Evolutionary conservation across 2,113 vertebrate genomes (phyloP), one percentile per base, ranked within the genome.

Genomic region (Atlantisia rogersi): DNA sequence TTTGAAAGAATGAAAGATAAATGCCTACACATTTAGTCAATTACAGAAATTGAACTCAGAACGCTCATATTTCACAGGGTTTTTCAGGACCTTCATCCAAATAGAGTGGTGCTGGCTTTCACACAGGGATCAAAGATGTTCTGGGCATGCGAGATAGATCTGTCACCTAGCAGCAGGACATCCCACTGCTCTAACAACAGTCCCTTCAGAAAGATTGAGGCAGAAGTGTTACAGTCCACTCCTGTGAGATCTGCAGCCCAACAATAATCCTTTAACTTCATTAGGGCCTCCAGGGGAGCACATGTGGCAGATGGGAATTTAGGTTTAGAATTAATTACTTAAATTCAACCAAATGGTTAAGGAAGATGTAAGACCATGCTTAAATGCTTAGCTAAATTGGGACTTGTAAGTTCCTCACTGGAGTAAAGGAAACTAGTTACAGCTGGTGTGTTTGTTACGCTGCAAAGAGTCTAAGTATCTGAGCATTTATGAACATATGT

Each of bases 401-500:
- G 59, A 69, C 50, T 44, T 0, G 0, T 28, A 44, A 75, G n/a
- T 50, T 88, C 48, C 48, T 94, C 48, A 32, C 10, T 40, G 32
- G 48, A 81, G 48, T 18, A 81, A 93, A 91, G 14, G 4, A 86
- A 92, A 71, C 32, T 15, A 74, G 35, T 58, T 88, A 73, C 90
- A 92, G 39, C 58, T 83, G 69, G 56, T 35, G 37, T 40, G 18
- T 50, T 35, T 25, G 6, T 76, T 92, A 76, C 0, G 0, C 85
- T 82, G 39, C 46, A 70, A 60, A 84, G 29, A 10, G 1, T 68
- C 35, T 64, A 63, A 84, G 26, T 79, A 76, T 90, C 29, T 78
- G 65, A 93, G 29, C 28, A 84, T 95, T 92, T 84, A 81, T 90
- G 58, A 90, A 63, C 80, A 90, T 81, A 84, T 29, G 35, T 35